phyloP scores from a whole-genome alignment of 1,140 invertebrate genomes.

The Charaxes varanes region DNA sequence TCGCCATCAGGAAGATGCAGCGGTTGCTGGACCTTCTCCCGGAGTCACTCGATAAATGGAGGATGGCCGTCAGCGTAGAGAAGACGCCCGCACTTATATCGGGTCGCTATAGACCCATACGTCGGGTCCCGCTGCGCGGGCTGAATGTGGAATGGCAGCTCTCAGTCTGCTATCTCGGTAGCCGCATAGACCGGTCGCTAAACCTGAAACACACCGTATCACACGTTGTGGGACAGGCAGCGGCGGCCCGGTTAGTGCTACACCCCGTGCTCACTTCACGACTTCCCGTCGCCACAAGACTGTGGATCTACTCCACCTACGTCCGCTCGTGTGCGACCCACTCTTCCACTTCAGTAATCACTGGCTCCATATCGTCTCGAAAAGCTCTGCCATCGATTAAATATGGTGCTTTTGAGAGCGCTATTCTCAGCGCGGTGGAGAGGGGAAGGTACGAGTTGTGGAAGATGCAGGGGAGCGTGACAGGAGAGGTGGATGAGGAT shows the following conservation, averaged over 20 bases:
- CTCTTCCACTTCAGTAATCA: not conserved
- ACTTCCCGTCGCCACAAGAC: slow-evolving; percentile 4
- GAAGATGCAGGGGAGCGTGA: too few species aligned
- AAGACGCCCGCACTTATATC: slow-evolving; percentile 1
- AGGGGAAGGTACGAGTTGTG: too few species aligned
- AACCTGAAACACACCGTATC: not conserved
- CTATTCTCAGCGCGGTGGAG: too few species aligned
- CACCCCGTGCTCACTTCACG: not conserved
- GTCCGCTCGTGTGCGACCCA: slow-evolving; percentile 16
- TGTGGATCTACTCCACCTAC: slow-evolving; percentile 21
- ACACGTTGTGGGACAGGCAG: not conserved
- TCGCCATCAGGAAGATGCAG: slow-evolving; percentile 5
- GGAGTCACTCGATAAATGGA: slow-evolving; percentile 15
- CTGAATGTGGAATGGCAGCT: not conserved
- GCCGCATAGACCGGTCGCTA: slow-evolving; percentile 4
- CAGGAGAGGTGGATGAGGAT: too few species aligned
- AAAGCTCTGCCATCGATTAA: not conserved
- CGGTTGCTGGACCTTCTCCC: slow-evolving; percentile 12
- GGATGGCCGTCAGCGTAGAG: slow-evolving; percentile 14
- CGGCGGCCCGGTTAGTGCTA: slow-evolving; percentile 1
- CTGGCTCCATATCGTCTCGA: not conserved
- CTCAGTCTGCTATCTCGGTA: not conserved
- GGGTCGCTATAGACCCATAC: not conserved
- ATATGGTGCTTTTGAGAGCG: too few species aligned
- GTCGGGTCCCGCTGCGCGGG: not conserved